phyloP scores from a whole-genome alignment of 2,888 invertebrate genomes.

The Leucozona laternaria region DNA sequence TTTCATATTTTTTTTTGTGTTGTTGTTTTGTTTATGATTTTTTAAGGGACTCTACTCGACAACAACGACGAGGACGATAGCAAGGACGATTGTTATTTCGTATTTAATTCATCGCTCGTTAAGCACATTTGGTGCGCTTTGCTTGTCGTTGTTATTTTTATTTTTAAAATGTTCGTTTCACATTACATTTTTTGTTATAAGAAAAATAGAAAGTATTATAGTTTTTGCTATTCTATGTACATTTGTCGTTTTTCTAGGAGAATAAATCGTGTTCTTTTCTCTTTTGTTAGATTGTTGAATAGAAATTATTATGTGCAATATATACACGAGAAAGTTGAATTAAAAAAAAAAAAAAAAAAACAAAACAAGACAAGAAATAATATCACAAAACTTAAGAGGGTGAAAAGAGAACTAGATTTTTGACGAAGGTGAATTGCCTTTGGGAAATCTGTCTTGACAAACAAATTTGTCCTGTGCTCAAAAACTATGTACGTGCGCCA shows the following conservation, averaged over 20 bases:
- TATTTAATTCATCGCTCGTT: slow-evolving; percentile 69
- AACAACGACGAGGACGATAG: background rate
- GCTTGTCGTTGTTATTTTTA: slow-evolving; percentile 21
- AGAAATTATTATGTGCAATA: slow-evolving; percentile 51
- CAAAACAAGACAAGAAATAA: no score
- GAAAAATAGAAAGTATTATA: slow-evolving; percentile 27
- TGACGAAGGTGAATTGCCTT: slow-evolving; percentile 65
- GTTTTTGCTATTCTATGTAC: background rate
- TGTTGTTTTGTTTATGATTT: slow-evolving; percentile 30
- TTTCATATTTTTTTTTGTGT: slow-evolving; percentile 9
- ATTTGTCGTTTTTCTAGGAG: slow-evolving; percentile 8
- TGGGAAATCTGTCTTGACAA: slow-evolving; percentile 7
- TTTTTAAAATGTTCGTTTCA: slow-evolving; percentile 35
- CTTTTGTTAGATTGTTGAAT: slow-evolving; percentile 53
- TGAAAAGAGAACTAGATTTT: slow-evolving; percentile 39
- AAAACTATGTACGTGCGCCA: slow-evolving; percentile 29
- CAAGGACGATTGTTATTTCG: slow-evolving; percentile 63
- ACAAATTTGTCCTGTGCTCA: slow-evolving; percentile 23
- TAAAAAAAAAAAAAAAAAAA: background rate
- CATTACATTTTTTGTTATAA: slow-evolving; percentile 50
- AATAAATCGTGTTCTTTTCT: slow-evolving; percentile 34
- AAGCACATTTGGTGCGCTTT: slow-evolving; percentile 64
- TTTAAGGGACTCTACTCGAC: slow-evolving; percentile 33
- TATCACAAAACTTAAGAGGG: background rate
- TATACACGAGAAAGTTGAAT: slow-evolving; percentile 19